Evolutionary conservation across 2,888 invertebrate species (phyloP), one percentile per base, ranked within the genome.

Genomic region (Troglohyphantes excavatus): DNA sequence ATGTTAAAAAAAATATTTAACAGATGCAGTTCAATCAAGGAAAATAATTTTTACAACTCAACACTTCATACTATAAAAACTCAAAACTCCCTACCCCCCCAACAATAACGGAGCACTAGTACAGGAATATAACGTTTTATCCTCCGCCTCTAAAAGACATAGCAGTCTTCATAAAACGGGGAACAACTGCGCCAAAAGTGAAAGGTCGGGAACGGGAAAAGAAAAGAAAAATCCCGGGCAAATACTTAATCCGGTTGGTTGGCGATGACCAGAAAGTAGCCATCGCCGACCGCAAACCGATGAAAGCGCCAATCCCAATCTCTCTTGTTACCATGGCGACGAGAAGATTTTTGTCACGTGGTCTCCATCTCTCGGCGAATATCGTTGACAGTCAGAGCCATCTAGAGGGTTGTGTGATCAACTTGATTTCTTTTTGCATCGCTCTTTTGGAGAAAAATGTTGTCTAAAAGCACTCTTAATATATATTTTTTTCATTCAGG

Each of bases 291-390:
- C 88, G 82, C 88, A 82, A 89, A 75, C 72, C 67, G 72, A 79
- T 65, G 81, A 89, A 89, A 89, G 88, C 88, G 75, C 88, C 88
- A 89, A 89, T 89, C 88, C 83, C 82, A 61, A 76, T 89, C 76
- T 68, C 61, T 82, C 75, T 68, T 67, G 82, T 82, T 27, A 29
- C 67, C 76, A 82, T 89, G 59, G 70, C 21, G 63, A 89, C 88
- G 63, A 53, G 63, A 75, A 81, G 88, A 89, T 82, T 89, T 89
- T 89, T 75, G 82, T 89, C 88, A 89, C 88, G 88, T 89, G 88
- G 76, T 53, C 39, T 39, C 29, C 73, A 72, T 46, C 72, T 79
- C 59, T 61, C 78, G 78, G 43, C 46, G 63, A 79, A 65, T 72
- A 70, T 70, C 70, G 53, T 78, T 68, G 84, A 78, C 67, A 89